Conservation (phyloP, 2,113 vertebrate species). For the Plotosus lineatus region DNA sequence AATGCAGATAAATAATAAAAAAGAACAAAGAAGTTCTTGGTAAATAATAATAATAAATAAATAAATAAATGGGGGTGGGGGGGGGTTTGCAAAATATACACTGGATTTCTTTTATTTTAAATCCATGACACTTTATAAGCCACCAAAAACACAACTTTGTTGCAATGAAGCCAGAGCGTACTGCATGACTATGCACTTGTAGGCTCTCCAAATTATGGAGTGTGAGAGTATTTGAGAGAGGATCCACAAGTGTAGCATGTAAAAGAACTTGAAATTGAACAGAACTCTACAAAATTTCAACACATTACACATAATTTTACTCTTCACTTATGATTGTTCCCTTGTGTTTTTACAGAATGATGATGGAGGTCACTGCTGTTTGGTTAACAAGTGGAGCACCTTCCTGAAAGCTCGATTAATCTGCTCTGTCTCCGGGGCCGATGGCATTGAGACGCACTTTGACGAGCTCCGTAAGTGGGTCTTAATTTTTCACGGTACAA, state of each 20-base stretch:
- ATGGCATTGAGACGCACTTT: slow-evolving; percentile 95
- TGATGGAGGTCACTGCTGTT: slow-evolving; percentile 93
- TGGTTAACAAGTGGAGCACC: slow-evolving; percentile 99
- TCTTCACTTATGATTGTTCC: background rate
- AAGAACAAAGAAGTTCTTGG: no score
- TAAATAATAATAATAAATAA: no score
- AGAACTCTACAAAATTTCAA: background rate
- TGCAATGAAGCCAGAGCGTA: background rate
- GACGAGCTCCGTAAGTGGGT: slow-evolving; percentile 91
- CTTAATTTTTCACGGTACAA: background rate
- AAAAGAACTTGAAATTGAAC: background rate
- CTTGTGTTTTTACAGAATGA: slow-evolving; percentile 80
- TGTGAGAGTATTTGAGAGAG: background rate
- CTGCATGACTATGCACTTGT: background rate
- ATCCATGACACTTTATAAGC: background rate
- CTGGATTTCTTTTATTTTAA: background rate
- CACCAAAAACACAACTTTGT: background rate
- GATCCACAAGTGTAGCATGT: background rate
- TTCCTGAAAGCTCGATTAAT: slow-evolving; percentile 96
- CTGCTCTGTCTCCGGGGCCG: slow-evolving; percentile 89
- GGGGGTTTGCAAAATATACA: background rate
- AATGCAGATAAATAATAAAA: no score
- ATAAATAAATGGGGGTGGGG: no score
- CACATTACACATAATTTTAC: background rate
- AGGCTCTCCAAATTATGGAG: background rate